Conservation (phyloP, 2,888 invertebrate species). For the Aethes cnicana region DNA sequence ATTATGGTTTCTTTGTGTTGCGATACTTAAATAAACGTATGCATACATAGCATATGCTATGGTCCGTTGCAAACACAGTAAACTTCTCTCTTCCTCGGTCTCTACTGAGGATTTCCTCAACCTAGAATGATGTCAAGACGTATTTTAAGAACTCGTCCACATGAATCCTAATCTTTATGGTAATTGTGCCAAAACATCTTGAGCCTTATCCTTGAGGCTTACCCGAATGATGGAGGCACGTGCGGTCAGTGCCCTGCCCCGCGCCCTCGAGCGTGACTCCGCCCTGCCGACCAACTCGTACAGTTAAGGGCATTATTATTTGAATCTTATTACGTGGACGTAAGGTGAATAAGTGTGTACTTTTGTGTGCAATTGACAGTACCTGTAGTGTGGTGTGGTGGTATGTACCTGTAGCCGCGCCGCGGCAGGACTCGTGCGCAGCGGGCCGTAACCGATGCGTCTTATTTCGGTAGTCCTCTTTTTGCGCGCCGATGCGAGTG, state of each 20-base stretch:
- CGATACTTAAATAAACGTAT: too few relatives aligned
- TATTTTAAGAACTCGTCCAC: background rate
- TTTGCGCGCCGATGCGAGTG: constrained; percentile 13
- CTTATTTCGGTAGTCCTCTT: constrained; percentile 21
- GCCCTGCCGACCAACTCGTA: constrained; percentile 7
- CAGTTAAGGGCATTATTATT: background rate
- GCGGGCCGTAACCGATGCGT: constrained; percentile 16
- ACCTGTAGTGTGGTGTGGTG: background rate
- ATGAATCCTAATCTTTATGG: background rate
- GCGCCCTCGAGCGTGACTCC: constrained; percentile 45
- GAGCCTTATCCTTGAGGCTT: constrained; percentile 15
- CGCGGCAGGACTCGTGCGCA: constrained; percentile 8
- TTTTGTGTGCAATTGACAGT: too few relatives aligned
- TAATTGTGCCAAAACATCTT: background rate
- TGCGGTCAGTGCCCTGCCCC: constrained; percentile 44
- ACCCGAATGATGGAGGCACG: constrained; percentile 25
- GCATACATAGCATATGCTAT: too few relatives aligned
- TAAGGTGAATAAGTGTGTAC: too few relatives aligned
- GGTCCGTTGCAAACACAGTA: too few relatives aligned
- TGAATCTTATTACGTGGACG: too few relatives aligned
- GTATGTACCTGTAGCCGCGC: background rate
- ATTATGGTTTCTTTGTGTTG: too few relatives aligned
- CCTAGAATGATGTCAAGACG: too few relatives aligned
- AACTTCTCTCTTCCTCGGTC: too few relatives aligned
- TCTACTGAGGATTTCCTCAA: too few relatives aligned